Evolutionary conservation across 2,797 vertebrate species (phyloP), one percentile per base, ranked within the genome.

Genomic region (Sebastes matsubarae): DNA sequence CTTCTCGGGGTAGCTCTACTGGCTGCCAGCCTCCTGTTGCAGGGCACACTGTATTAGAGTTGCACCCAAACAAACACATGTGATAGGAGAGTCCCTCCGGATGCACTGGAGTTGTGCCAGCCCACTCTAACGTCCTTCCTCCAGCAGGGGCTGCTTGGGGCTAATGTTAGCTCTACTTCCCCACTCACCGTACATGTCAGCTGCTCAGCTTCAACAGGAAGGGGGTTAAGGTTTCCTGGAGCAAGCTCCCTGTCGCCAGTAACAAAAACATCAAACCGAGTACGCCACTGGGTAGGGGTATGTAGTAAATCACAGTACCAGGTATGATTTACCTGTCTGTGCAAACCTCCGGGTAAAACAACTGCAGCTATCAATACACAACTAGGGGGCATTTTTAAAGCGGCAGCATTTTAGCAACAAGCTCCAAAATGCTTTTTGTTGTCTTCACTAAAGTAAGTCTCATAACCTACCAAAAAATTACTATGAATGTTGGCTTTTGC

Each of bases 61-160:
- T 89, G 75, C 93, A 94, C 93, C 94, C 92, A 95, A 95, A 96
- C 94, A 96, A 93, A 95, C 88, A 89, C 89, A 89, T 92, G 92
- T 92, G 92, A 94, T 88, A 79, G 87, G 71, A 91, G 87, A 74
- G 74, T 86, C 84, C 74, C 85, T 85, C 71, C 1, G 83, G 87
- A 89, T 88, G 82, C 52, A 27, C 80, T 94, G 94, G 93, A 92
- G 5, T 14, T 20, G 73, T 24, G 91, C 94, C 93, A 91, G 81
- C 76, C 72, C 77, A 89, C 81, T 90, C 79, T 82, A 89, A 87
- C 60, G 88, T 89, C 89, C 84, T 88, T 90, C 88, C 88, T 92
- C 79, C 80, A 77, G 83, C 77, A 78, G 83, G 54, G 77, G 85
- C 85, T 66, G 77, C 90, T 88, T 80, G 25, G 60, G 87, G 92